Evolutionary conservation across 2,888 invertebrate genomes (phyloP), one percentile per base, ranked within the genome.

Genomic region (Tetheella fluctuosa): DNA sequence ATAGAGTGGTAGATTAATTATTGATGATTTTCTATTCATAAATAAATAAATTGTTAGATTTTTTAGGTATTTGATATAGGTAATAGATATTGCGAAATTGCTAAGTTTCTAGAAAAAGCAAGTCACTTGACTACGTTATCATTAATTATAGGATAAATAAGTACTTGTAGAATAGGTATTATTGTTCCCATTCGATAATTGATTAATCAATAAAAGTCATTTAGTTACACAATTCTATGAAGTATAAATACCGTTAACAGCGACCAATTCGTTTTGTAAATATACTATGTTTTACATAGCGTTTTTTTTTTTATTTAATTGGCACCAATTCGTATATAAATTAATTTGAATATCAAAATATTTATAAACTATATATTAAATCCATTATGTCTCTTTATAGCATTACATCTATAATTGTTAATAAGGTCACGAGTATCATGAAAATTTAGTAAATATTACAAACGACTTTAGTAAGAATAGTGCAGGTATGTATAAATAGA

Each of bases 171-270:
- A 69, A 74, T 80, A 70, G 80, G 74, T 83, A 73, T 81, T 78
- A 85, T 91, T 91, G 90, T 84, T 90, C 91, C 91, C 90, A 81
- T 86, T 87, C 72, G 77, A 81, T 86, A 79, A 80, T 81, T 82
- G 68, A 76, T 77, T 69, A 70, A 48, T 48, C 1, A 48, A 48
- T 20, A 20, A 48, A 48, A 48, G n/a, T 48, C 7, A 7, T 42
- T 42, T 7, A 17, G 17, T 7, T 42, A n/a, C n/a, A 48, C 20
- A 7, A 48, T 48, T 48, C 7, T 2, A n/a, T 48, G 8, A 20
- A 8, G 10, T 48, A 48, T 48, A 48, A 48, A 48, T 48, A 48
- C 10, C 10, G 20, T 63, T 60, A 76, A 65, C 68, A 66, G 70
- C 74, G 70, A 67, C 69, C 73, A 72, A 73, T 77, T 67, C 77